phyloP scores from a whole-genome alignment of 2,888 invertebrate species.

The Acrobasis consociella region DNA sequence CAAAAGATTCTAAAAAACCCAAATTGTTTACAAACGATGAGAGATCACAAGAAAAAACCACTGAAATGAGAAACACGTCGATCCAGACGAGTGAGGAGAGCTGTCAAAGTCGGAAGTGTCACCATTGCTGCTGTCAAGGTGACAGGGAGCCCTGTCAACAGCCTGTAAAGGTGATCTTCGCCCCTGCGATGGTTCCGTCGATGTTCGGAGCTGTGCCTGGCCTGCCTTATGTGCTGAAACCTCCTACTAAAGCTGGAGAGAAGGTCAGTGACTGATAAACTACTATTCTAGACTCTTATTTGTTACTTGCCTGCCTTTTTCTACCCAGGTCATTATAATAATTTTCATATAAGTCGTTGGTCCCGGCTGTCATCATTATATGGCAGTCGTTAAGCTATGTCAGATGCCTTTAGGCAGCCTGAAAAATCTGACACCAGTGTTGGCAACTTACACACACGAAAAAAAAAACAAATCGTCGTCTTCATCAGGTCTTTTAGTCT shows the following conservation, averaged over 20 bases:
- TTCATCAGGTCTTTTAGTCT: too few species aligned
- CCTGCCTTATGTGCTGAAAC: conserved; percentile 64
- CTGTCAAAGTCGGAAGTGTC: conserved; percentile 38
- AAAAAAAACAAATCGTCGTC: too few species aligned
- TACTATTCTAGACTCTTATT: too few species aligned
- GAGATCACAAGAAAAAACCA: conserved; percentile 28
- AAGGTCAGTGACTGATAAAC: conserved; percentile 50
- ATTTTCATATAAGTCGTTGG: too few species aligned
- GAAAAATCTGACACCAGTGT: too few species aligned
- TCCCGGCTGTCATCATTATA: too few species aligned
- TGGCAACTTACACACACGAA: too few species aligned
- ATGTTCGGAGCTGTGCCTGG: conserved; percentile 61
- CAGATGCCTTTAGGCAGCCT: too few species aligned
- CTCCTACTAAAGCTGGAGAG: conserved; percentile 48
- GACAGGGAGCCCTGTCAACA: conserved; percentile 45
- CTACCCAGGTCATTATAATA: too few species aligned
- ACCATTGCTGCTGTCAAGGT: conserved; percentile 52
- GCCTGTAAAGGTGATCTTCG: conserved; percentile 68
- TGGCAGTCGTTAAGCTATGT: too few species aligned
- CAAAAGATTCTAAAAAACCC: conserved; percentile 61
- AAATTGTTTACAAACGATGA: conserved; percentile 45
- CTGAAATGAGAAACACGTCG: conserved; percentile 46
- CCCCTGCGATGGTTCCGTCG: conserved; percentile 72
- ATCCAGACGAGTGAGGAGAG: conserved; percentile 35
- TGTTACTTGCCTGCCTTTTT: too few species aligned